Evolutionary conservation across 2,888 invertebrate genomes (phyloP).

Genomic region (Biston stratarius): DNA sequence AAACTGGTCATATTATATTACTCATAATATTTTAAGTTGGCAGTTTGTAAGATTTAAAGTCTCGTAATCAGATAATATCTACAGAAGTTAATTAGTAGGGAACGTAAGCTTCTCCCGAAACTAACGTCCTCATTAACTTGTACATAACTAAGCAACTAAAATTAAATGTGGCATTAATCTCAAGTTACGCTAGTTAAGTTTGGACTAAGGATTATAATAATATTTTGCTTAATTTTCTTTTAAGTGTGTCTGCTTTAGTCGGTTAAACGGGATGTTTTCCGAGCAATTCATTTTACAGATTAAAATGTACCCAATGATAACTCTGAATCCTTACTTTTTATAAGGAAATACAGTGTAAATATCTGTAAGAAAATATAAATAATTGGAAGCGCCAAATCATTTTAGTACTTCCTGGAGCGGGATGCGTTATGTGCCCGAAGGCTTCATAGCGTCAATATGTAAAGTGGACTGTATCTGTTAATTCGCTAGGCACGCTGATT

Average conservation of each 20-base stretch:
- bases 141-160: constrained; percentile 31
- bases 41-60: constrained; percentile 4
- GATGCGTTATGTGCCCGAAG: too few species aligned
- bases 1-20: background rate
- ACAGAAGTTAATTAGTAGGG: constrained; percentile 25
- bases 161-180: constrained; percentile 27
- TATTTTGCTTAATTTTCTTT: constrained; percentile 10
- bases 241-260: background rate
- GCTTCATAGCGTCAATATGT: too few species aligned
- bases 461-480: too few species aligned
- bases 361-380: too few species aligned
- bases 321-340: too few species aligned
- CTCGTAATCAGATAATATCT: constrained; percentile 4
- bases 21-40: background rate
- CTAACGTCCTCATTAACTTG: constrained; percentile 31
- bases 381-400: too few species aligned
- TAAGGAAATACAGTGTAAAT: too few species aligned
- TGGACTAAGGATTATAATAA: constrained; percentile 13
- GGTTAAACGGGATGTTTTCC: too few species aligned
- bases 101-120: constrained; percentile 25
- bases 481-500: too few species aligned
- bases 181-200: constrained; percentile 25
- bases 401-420: too few species aligned
- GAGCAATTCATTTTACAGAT: too few species aligned
- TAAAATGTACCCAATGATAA: too few species aligned